Base-by-base conservation (phyloP, 2,888 invertebrate species). In the Maniola hyperantus region DNA sequence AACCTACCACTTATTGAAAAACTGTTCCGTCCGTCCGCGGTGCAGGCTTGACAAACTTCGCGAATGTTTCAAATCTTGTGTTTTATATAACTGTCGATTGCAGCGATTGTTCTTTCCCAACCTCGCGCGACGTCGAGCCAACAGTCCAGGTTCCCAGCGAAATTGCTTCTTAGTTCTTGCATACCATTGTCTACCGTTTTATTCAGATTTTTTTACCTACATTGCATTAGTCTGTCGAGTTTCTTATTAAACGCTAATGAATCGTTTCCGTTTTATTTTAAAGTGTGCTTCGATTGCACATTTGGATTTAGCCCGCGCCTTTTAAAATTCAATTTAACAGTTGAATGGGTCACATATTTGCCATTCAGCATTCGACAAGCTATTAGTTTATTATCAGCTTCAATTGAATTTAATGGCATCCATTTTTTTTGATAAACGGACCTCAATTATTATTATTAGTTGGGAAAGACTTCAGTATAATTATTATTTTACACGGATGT, bases 31-130 rank as follows among this genome's bases (percentile, higher is more conserved):
- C 76, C 73, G 74, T 75, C n/a, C 48, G 46, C 46, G 76, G 76
- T 78, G 79, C 78, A 77, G 77, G 39, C 61, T 75, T 76, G 73
- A 65, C 68, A 73, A 83, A 87, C 83, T 87, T 83, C 78, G 78
- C 78, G 79, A 75, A 76, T 76, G 76, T 79, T 75, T 81, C 82
- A 74, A 77, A 70, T 75, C 72, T 79, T 83, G 82, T 87, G 81
- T 85, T 91, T 91, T 91, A 91, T 91, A 91, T 90, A 90, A 89
- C 85, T 77, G 71, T 73, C 72, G 78, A 79, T 89, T 88, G 90
- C 88, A 78, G 74, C 71, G 64, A 66, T 71, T 70, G 61, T 58
- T 83, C 79, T 91, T 89, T 87, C 89, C 82, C 88, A 90, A 91
- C 73, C 57, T 51, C 13, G 39, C 18, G 20, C 7, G 10, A 7